phyloP scores from a whole-genome alignment of 2,888 invertebrate genomes.

The Hydropsyche betteni region DNA sequence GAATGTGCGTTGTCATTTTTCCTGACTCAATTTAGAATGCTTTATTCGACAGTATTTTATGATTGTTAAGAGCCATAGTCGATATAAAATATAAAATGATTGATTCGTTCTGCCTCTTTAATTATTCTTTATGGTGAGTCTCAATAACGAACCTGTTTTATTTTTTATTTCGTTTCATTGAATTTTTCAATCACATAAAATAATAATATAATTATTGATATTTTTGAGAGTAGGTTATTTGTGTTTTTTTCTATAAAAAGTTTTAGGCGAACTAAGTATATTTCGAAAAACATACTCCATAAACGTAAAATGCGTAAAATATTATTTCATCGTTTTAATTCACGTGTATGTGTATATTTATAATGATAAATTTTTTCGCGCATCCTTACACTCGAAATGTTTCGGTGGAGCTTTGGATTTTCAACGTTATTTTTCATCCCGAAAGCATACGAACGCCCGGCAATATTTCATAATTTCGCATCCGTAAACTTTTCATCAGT shows the following conservation, averaged over 20 bases:
- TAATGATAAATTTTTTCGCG: conserved; percentile 2
- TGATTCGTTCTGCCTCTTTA: conserved; percentile 9
- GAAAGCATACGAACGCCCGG: conserved; percentile 19
- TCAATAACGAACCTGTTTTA: not conserved
- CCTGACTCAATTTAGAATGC: too few species aligned
- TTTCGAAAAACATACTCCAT: too few species aligned
- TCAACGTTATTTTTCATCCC: conserved; percentile 26
- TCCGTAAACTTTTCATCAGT: conserved; percentile 31
- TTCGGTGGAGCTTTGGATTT: conserved; percentile 13
- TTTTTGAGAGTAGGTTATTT: too few species aligned
- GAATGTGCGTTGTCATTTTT: too few species aligned
- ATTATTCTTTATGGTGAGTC: not conserved
- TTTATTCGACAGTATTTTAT: not conserved
- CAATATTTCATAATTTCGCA: conserved; percentile 32
- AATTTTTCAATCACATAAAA: too few species aligned
- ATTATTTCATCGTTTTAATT: not conserved
- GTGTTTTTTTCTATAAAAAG: too few species aligned
- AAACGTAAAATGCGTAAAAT: not conserved
- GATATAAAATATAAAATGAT: not conserved
- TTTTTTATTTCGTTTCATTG: not conserved
- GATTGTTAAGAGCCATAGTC: not conserved
- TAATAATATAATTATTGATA: too few species aligned
- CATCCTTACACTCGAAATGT: conserved; percentile 17
- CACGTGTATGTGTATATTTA: not conserved
- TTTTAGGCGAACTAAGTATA: too few species aligned